A percentile compares a stretch with the other conserved stretches of the same genome.
phyloP scores from a whole-genome alignment of 2,888 invertebrate species.

The Glaucopsyche alexis region DNA sequence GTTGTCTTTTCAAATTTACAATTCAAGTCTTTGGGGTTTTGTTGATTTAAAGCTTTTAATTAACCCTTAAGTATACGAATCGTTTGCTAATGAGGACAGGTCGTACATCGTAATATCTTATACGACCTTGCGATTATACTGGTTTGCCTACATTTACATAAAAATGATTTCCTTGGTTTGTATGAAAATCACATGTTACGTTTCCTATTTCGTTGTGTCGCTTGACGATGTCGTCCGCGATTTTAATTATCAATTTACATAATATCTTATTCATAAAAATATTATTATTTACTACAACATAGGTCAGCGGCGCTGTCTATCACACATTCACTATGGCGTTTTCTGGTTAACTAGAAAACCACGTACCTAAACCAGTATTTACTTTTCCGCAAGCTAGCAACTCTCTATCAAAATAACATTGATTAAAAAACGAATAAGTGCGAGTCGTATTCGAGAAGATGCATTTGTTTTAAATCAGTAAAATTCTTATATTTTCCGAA shows the following conservation, averaged over 20 bases:
- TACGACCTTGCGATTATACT: slow-evolving; percentile 21
- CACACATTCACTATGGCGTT: too few relatives aligned
- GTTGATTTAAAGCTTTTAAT: not conserved
- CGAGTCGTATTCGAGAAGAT: too few relatives aligned
- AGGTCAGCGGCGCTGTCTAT: not conserved
- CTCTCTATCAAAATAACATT: too few relatives aligned
- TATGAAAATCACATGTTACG: slow-evolving; percentile 19
- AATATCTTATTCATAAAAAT: not conserved
- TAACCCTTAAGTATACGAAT: slow-evolving; percentile 19
- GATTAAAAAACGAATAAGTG: too few relatives aligned
- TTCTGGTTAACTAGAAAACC: too few relatives aligned
- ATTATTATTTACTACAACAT: not conserved
- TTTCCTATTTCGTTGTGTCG: slow-evolving; percentile 20
- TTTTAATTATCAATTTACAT: slow-evolving; percentile 10
- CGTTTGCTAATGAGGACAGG: slow-evolving; percentile 11
- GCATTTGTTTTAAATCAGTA: too few relatives aligned
- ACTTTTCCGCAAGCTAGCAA: too few relatives aligned
- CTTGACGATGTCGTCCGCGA: not conserved
- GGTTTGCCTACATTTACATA: slow-evolving; percentile 27
- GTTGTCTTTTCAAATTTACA: not conserved
- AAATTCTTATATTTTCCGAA: too few relatives aligned
- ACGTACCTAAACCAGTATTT: too few relatives aligned
- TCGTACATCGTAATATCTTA: slow-evolving; percentile 2
- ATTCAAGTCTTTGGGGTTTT: not conserved
- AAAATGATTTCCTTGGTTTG: slow-evolving; percentile 25